A percentile compares a stretch with the other conserved stretches of the same genome.
Evolutionary conservation across 2,888 invertebrate genomes (phyloP).

Genomic region (Agrochola lota): DNA sequence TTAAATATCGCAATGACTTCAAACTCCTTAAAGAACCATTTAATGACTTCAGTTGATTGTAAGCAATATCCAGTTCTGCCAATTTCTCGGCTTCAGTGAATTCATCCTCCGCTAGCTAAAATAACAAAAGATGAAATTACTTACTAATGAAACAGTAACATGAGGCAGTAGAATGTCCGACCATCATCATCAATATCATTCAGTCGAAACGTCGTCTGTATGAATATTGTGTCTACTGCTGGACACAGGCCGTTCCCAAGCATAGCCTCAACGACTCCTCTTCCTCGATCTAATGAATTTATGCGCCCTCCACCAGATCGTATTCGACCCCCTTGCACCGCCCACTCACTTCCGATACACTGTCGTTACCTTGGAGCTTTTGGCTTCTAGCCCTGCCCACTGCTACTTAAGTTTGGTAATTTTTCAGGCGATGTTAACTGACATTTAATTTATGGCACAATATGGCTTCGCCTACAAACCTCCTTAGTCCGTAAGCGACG

Average conservation of each 20-base stretch:
- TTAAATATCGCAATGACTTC: slow-evolving; percentile 92
- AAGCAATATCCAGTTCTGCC: slow-evolving; percentile 93
- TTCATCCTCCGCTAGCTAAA: slow-evolving; percentile 93
- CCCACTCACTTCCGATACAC: neutral
- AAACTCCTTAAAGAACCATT: slow-evolving; percentile 94
- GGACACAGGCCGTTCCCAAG: neutral
- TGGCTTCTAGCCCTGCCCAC: neutral
- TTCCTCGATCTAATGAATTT: neutral
- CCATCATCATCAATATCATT: neutral
- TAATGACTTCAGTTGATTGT: slow-evolving; percentile 93
- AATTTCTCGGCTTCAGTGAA: slow-evolving; percentile 93
- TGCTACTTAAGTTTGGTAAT: neutral
- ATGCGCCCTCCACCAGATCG: neutral
- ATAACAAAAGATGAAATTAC: slow-evolving; percentile 48
- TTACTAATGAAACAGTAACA: neutral
- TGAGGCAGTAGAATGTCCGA: neutral
- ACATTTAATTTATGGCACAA: neutral
- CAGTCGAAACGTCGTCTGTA: neutral
- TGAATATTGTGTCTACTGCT: neutral
- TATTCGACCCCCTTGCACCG: neutral
- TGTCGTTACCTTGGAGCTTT: neutral
- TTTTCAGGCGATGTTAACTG: neutral
- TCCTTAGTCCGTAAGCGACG: neutral
- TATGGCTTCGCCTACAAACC: neutral
- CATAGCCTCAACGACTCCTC: neutral